Base-by-base conservation (phyloP, 2,797 vertebrate genomes). In the Poeciliopsis presidionis region DNA sequence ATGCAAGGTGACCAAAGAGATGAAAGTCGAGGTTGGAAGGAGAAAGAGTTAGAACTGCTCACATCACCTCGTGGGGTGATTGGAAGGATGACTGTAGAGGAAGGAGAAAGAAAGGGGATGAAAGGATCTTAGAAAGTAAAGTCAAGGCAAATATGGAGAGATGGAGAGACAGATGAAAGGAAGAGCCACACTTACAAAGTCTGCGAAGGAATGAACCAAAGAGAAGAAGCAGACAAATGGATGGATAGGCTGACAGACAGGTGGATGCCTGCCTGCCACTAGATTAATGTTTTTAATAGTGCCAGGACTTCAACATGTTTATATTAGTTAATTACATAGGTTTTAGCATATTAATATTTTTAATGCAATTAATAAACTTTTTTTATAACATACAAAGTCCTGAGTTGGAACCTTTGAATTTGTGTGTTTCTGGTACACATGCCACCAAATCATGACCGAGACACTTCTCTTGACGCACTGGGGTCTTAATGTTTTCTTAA, bases 1-100 rank as follows among this genome's bases (percentile, higher is more conserved):
- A 87, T 53, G 74, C 28, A 46, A 88, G 84, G 81, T 84, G 88
- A 89, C 83, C 79, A 85, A 83, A 76, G 76, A 91, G 84, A 91
- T 88, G 81, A 91, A 88, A 88, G 87, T 57, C 14, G 8, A 45
- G n/a, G 43, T 74, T 81, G 57, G 63, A 83, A 61, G 72, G 63
- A 82, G 73, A 77, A 61, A 78, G 83, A 80, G 84, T 89, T 74
- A 63, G 55, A 87, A 78, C 45, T 57, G 75, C 83, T 81, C 75
- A 63, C 77, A 88, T 85, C 80, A 77, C 76, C 67, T 79, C 39
- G 5, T 30, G 57, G 67, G 55, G 53, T 76, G 73, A 77, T 79
- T 73, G 59, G 72, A 79, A 57, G 46, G 69, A 30, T 79, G 69
- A 75, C 69, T 36, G 46, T 43, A 75, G 51, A 72, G 30, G 33